Percentiles rank a stretch among this genome's conserved stretches.
Conservation (phyloP, 2,888 invertebrate species). For the Scaptomyza cyrtandrae region DNA sequence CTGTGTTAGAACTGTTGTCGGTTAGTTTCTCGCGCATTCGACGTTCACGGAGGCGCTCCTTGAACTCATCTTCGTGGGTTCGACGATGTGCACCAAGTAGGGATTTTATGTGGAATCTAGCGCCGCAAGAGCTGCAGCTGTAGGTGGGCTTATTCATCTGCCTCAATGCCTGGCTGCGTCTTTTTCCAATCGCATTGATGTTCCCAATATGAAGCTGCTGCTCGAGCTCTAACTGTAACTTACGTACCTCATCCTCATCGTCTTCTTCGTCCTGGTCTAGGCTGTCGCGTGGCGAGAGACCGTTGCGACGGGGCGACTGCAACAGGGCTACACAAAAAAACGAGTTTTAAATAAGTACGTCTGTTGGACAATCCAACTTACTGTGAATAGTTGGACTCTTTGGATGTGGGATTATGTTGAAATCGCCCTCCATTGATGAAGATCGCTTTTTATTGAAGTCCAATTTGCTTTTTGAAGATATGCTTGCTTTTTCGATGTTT, state of each 20-base stretch:
- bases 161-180: slow-evolving; percentile 24
- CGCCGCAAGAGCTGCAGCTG: slow-evolving; percentile 58
- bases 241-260: slow-evolving; percentile 11
- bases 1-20: slow-evolving; percentile 4
- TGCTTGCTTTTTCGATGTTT: slow-evolving; percentile 26
- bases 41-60: slow-evolving; percentile 43
- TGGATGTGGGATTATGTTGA: neutral
- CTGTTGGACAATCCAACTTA: slow-evolving; percentile 10
- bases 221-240: slow-evolving; percentile 27
- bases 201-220: slow-evolving; percentile 8
- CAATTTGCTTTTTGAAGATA: slow-evolving; percentile 34
- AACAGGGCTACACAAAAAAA: slow-evolving; percentile 13
- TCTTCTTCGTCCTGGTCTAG: slow-evolving; percentile 27
- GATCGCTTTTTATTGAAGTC: slow-evolving; percentile 22
- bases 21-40: neutral
- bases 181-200: neutral
- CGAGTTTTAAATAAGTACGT: neutral
- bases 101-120: slow-evolving; percentile 63
- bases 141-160: slow-evolving; percentile 39
- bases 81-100: slow-evolving; percentile 61
- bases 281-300: slow-evolving; percentile 52
- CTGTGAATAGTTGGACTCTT: slow-evolving; percentile 12
- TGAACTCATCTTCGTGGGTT: slow-evolving; percentile 64
- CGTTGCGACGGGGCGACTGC: slow-evolving; percentile 65
- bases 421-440: slow-evolving; percentile 19